Percentiles rank a stretch among this genome's conserved stretches.
These are phyloP conservation scores for Drosophila aldrichi DNA, from an alignment of 2,888 invertebrate genomes.

Conservation along the genomic window DNA sequence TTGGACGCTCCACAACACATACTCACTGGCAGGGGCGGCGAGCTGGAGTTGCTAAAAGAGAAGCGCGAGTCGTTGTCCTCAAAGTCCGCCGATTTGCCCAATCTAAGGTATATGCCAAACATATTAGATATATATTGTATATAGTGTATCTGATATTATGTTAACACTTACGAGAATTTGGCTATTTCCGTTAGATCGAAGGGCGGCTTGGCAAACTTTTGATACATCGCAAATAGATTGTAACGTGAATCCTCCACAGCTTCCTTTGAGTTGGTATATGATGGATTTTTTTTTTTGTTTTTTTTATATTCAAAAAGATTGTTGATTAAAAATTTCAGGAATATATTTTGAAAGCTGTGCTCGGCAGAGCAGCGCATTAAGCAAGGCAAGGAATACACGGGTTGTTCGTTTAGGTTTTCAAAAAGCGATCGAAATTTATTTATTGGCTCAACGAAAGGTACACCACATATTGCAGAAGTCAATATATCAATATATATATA, in stretches of 20 bases:
- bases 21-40: conserved; percentile 88
- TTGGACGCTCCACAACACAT: conserved; percentile 67
- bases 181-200: conserved; percentile 84
- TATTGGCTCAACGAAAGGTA: conserved; percentile 57
- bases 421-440: conserved; percentile 53
- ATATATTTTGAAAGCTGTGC: conserved; percentile 17
- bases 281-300: conserved; percentile 1
- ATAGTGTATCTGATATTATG: background rate
- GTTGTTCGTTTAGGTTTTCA: conserved; percentile 46
- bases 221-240: conserved; percentile 85
- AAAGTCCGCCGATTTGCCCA: conserved; percentile 83
- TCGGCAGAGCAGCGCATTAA: conserved; percentile 27
- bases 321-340: conserved; percentile 43
- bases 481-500: conserved; percentile 6
- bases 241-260: conserved; percentile 84
- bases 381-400: conserved; percentile 60
- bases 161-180: conserved; percentile 83
- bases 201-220: conserved; percentile 84
- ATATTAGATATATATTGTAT: background rate
- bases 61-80: conserved; percentile 89
- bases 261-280: conserved; percentile 70
- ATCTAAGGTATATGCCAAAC: conserved; percentile 37
- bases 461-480: conserved; percentile 65
- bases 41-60: conserved; percentile 92
- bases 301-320: conserved; percentile 32